phyloP scores from a whole-genome alignment of 2,113 vertebrate species.

The Onychostruthus taczanowskii region DNA sequence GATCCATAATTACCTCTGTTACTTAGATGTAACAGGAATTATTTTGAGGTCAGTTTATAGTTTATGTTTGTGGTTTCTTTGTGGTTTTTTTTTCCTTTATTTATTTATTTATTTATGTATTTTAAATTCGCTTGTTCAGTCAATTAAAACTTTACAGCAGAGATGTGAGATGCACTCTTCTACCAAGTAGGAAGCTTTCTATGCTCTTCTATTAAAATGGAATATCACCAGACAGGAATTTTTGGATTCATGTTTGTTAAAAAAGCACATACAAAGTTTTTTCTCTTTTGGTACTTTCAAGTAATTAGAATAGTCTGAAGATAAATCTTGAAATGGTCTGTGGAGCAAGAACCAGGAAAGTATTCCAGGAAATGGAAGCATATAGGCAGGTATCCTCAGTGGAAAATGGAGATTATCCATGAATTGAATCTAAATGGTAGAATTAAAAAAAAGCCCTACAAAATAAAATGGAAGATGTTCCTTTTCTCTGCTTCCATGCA shows the following conservation, averaged over 20 bases:
- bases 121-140: background rate
- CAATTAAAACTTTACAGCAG: background rate
- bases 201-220: background rate
- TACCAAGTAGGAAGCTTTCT: background rate
- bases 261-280: background rate
- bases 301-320: background rate
- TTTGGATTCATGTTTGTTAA: background rate
- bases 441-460: background rate
- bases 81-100: rapidly evolving
- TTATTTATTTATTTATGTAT: background rate
- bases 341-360: background rate
- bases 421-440: background rate
- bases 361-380: background rate
- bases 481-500: background rate
- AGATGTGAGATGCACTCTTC: background rate
- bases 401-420: background rate
- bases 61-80: too few relatives aligned
- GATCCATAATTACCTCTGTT: background rate
- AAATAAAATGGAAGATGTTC: background rate
- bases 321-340: background rate
- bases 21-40: background rate
- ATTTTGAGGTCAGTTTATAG: background rate
- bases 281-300: background rate
- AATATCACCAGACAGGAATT: background rate
- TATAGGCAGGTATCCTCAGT: background rate